Conservation (phyloP, 2,113 vertebrate genomes). For the Rhipidura dahli region DNA sequence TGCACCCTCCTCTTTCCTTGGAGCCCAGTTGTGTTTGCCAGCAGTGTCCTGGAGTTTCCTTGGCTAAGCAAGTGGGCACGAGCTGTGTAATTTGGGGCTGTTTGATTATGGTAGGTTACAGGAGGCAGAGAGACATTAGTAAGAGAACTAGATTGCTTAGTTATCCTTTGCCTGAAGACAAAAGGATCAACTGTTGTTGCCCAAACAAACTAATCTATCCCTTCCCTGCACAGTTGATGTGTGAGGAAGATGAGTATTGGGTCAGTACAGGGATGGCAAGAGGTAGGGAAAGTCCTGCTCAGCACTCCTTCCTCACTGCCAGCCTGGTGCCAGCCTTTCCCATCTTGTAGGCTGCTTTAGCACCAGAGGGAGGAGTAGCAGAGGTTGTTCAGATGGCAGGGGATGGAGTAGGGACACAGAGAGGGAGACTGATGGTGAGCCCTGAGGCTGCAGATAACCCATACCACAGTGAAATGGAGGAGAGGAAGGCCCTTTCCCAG, state of each 20-base stretch:
- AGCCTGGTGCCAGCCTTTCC: neutral
- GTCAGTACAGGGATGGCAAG: neutral
- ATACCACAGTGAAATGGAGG: neutral
- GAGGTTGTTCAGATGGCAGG: neutral
- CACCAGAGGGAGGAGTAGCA: neutral
- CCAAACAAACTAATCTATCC: neutral
- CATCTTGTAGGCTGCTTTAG: neutral
- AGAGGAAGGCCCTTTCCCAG: neutral
- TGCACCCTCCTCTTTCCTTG: neutral
- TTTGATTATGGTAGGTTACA: neutral
- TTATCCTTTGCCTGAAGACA: neutral
- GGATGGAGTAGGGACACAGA: neutral
- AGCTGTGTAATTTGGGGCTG: neutral
- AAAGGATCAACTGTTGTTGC: neutral
- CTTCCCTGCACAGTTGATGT: neutral
- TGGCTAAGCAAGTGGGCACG: neutral
- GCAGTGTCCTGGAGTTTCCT: fast-evolving
- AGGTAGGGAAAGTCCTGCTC: neutral
- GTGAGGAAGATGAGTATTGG: neutral
- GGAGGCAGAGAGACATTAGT: neutral
- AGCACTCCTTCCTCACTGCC: neutral
- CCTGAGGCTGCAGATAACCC: fast-evolving
- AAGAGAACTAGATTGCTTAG: neutral
- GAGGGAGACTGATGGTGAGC: neutral
- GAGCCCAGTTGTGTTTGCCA: neutral